Evolutionary conservation across 2,113 vertebrate species (phyloP).

Genomic region (Scopus umbretta): DNA sequence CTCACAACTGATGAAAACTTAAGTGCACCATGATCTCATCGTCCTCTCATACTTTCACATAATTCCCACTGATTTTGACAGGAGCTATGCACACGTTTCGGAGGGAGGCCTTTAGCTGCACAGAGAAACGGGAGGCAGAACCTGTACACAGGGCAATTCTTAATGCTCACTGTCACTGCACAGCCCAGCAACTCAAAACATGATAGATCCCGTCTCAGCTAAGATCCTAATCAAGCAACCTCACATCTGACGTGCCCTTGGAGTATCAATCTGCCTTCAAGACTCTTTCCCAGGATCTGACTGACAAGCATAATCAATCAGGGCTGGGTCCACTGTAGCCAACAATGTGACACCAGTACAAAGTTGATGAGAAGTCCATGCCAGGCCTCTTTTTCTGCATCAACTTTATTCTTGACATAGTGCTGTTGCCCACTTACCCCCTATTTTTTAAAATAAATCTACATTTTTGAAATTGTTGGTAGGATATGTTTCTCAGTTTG

Average conservation of each 20-base stretch:
- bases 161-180: background rate
- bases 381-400: background rate
- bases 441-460: background rate
- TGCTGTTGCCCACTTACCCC: background rate
- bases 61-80: background rate
- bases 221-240: background rate
- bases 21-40: background rate
- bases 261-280: background rate
- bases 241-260: background rate
- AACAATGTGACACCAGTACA: background rate
- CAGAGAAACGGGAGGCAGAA: background rate
- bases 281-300: slow-evolving; percentile 39
- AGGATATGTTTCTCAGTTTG: background rate
- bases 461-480: background rate
- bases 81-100: background rate
- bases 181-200: background rate
- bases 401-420: background rate
- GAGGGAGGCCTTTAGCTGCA: background rate
- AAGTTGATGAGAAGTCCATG: background rate
- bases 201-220: background rate
- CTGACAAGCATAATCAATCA: slow-evolving; percentile 45
- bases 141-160: background rate
- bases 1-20: background rate
- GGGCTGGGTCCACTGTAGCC: background rate
- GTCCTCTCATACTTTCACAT: background rate